Evolutionary conservation across 2,888 invertebrate genomes (phyloP).

Genomic region (Rhorus exstirpatorius): DNA sequence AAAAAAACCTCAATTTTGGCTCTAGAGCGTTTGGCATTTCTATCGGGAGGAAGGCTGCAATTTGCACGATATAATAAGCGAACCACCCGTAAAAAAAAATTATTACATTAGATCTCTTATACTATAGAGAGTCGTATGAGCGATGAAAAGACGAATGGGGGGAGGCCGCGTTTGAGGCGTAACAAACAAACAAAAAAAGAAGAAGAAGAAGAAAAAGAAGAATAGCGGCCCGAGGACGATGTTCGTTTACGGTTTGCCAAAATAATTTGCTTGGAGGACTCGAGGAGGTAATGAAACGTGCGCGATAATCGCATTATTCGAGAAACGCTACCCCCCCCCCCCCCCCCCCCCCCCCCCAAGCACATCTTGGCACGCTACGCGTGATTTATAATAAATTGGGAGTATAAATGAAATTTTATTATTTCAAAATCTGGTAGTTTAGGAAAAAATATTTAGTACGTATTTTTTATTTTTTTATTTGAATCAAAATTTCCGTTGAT

Average conservation of each 20-base stretch:
- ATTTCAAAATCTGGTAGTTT: no score
- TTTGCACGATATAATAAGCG: conserved; percentile 71
- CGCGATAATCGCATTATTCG: conserved; percentile 27
- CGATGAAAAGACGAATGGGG: conserved; percentile 7
- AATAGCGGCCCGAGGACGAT: background rate
- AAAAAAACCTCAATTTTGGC: conserved; percentile 71
- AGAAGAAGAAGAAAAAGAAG: background rate
- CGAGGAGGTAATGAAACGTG: conserved; percentile 22
- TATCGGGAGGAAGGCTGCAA: conserved; percentile 80
- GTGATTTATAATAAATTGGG: conserved; percentile 58
- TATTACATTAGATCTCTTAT: conserved; percentile 61
- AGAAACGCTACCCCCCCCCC: conserved; percentile 4
- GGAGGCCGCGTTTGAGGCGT: background rate
- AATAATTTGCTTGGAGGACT: conserved; percentile 40
- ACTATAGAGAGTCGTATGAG: conserved; percentile 48
- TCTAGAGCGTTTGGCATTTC: conserved; percentile 82
- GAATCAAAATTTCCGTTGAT: no score
- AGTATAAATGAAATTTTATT: no score
- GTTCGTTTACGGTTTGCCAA: conserved; percentile 40
- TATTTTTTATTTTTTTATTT: no score
- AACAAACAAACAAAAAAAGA: background rate
- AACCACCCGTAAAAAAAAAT: conserved; percentile 51
- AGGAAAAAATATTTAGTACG: no score
- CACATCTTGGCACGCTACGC: conserved; percentile 51
- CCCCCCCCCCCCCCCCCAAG: conserved; percentile 1